phyloP scores from a whole-genome alignment of 2,888 invertebrate genomes.

The Smittia aterrima region DNA sequence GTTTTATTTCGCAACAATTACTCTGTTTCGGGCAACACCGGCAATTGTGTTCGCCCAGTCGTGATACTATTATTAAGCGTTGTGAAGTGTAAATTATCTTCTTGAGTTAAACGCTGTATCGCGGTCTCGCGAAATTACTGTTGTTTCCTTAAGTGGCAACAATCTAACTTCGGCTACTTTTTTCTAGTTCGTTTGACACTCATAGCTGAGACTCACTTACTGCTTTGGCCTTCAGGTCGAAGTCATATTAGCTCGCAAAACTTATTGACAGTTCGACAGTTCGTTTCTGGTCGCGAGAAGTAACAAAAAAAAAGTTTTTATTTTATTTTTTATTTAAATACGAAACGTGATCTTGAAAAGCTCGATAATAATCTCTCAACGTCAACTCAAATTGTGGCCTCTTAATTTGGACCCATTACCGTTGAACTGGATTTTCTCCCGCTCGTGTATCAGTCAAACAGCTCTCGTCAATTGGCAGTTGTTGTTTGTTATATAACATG shows the following conservation, averaged over 20 bases:
- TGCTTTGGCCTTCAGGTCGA: constrained; percentile 1
- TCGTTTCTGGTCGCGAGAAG: background rate
- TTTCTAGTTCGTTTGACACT: constrained; percentile 1
- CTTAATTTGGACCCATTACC: constrained; percentile 7
- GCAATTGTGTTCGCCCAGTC: background rate
- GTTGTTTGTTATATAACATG: constrained; percentile 16
- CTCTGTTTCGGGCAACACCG: background rate
- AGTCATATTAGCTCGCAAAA: constrained; percentile 10
- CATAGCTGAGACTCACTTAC: background rate
- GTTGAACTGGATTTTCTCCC: background rate
- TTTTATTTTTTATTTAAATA: constrained; percentile 10
- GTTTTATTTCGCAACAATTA: background rate
- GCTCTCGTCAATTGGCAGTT: background rate
- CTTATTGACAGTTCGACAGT: constrained; percentile 9
- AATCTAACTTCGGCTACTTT: constrained; percentile 19
- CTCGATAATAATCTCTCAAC: constrained; percentile 12
- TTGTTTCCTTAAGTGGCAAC: constrained; percentile 11
- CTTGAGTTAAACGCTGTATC: constrained; percentile 6
- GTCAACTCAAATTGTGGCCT: constrained; percentile 17
- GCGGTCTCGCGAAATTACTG: background rate
- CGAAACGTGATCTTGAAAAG: constrained; percentile 25
- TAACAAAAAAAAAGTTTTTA: constrained; percentile 20
- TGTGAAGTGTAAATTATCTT: constrained; percentile 28
- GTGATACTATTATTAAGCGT: constrained; percentile 36
- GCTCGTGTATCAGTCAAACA: background rate